Percentiles rank a stretch among this genome's conserved stretches.
Evolutionary conservation across 2,113 vertebrate genomes (phyloP).

Genomic region (Grammomys dolichurus): DNA sequence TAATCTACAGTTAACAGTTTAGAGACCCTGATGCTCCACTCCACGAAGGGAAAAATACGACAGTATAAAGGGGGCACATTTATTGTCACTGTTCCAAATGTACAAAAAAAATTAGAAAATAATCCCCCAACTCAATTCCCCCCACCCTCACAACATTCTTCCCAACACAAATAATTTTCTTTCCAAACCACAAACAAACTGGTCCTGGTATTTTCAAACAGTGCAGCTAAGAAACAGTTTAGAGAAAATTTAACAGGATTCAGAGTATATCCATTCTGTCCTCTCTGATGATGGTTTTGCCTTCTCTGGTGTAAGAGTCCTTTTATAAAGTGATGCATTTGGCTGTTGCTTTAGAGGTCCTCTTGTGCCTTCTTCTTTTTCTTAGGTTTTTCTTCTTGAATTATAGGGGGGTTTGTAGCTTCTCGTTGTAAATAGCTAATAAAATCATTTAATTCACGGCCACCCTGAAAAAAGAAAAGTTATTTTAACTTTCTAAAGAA

Average conservation of each 20-base stretch:
- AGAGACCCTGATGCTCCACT: slow-evolving; percentile 44
- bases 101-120: slow-evolving; percentile 93
- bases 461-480: slow-evolving; percentile 90
- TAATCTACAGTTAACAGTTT: not conserved
- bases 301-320: slow-evolving; percentile 78
- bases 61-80: slow-evolving; percentile 87
- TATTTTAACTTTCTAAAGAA: slow-evolving; percentile 69
- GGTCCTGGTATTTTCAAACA: slow-evolving; percentile 88
- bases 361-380: slow-evolving; percentile 96
- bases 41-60: not conserved
- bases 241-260: slow-evolving; percentile 86
- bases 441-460: slow-evolving; percentile 97
- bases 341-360: slow-evolving; percentile 87
- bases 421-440: slow-evolving; percentile 96
- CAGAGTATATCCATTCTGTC: slow-evolving; percentile 84
- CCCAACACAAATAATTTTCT: slow-evolving; percentile 81
- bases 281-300: slow-evolving; percentile 76
- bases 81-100: slow-evolving; percentile 91
- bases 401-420: slow-evolving; percentile 91
- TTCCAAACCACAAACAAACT: slow-evolving; percentile 85
- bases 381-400: slow-evolving; percentile 93
- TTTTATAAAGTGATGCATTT: slow-evolving; percentile 67
- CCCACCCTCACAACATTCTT: slow-evolving; percentile 73
- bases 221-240: slow-evolving; percentile 88
- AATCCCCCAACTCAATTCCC: slow-evolving; percentile 83